phyloP scores from a whole-genome alignment of 2,888 invertebrate genomes.

The Eristalinus aeneus region DNA sequence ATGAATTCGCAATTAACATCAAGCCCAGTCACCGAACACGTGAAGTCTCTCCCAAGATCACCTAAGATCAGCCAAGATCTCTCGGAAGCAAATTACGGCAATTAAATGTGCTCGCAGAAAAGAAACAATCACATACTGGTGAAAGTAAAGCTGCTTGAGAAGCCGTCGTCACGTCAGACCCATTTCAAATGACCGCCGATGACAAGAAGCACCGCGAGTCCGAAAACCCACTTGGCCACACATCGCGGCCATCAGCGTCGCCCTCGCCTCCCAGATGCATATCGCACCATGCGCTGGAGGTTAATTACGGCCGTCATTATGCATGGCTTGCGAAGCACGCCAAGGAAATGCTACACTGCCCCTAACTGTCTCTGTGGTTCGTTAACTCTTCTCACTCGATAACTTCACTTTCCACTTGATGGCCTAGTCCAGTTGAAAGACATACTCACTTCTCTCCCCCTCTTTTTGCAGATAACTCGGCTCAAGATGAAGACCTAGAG shows the following conservation, averaged over 20 bases:
- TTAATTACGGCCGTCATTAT: conserved; percentile 54
- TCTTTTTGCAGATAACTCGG: conserved; percentile 58
- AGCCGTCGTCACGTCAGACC: not conserved
- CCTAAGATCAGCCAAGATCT: not conserved
- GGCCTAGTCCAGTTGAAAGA: not conserved
- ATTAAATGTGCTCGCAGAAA: conserved; percentile 2
- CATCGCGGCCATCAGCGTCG: not conserved
- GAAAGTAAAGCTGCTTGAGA: conserved; percentile 13
- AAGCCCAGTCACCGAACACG: not conserved
- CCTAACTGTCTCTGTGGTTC: conserved; percentile 55
- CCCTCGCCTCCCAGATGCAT: conserved; percentile 24
- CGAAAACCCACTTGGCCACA: conserved; percentile 35
- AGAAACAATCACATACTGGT: not conserved
- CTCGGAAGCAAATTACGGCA: conserved; percentile 7
- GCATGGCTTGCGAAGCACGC: conserved; percentile 23
- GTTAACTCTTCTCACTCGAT: conserved; percentile 61
- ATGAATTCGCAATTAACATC: conserved; percentile 24
- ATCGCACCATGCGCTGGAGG: conserved; percentile 32
- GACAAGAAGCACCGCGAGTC: not conserved
- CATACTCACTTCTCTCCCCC: not conserved
- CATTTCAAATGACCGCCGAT: conserved; percentile 18
- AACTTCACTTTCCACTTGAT: conserved; percentile 39
- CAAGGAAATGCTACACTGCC: conserved; percentile 21
- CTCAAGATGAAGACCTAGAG: conserved; percentile 63
- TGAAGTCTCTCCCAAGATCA: not conserved